These are phyloP conservation scores for Alcis repandata DNA, from an alignment of 2,888 invertebrate genomes.

Conservation along the genomic window DNA sequence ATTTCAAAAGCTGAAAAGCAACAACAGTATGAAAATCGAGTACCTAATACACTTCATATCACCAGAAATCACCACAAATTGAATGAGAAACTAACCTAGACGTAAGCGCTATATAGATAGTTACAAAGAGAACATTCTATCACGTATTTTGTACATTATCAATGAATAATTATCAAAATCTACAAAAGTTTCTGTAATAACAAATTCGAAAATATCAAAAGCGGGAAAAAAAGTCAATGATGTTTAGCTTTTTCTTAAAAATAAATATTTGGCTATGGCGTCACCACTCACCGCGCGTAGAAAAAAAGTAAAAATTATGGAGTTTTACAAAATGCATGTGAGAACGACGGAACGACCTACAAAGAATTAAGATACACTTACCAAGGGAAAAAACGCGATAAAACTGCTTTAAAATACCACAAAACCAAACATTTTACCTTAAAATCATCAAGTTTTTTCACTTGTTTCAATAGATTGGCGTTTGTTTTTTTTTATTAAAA, in stretches of 20 bases:
- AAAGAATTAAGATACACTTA: constrained; percentile 14
- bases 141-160: background rate
- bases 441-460: constrained; percentile 47
- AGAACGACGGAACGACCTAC: background rate
- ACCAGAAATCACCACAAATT: background rate
- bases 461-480: constrained; percentile 66
- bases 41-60: too few species aligned
- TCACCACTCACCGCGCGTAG: constrained; percentile 46
- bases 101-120: background rate
- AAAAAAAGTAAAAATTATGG: constrained; percentile 53
- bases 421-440: constrained; percentile 42
- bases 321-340: constrained; percentile 35
- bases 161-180: background rate
- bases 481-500: constrained; percentile 81
- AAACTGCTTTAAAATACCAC: constrained; percentile 29
- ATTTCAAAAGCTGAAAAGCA: too few species aligned
- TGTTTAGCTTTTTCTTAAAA: constrained; percentile 70
- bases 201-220: constrained; percentile 49
- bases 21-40: background rate
- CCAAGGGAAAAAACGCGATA: constrained; percentile 27
- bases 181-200: constrained; percentile 6
- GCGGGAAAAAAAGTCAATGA: constrained; percentile 70
- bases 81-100: background rate
- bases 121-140: background rate
- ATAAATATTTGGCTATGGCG: constrained; percentile 66